A percentile compares a stretch with the other conserved stretches of the same genome.
Conservation (phyloP, 2,888 invertebrate species). For the Drosophila sordidula region DNA sequence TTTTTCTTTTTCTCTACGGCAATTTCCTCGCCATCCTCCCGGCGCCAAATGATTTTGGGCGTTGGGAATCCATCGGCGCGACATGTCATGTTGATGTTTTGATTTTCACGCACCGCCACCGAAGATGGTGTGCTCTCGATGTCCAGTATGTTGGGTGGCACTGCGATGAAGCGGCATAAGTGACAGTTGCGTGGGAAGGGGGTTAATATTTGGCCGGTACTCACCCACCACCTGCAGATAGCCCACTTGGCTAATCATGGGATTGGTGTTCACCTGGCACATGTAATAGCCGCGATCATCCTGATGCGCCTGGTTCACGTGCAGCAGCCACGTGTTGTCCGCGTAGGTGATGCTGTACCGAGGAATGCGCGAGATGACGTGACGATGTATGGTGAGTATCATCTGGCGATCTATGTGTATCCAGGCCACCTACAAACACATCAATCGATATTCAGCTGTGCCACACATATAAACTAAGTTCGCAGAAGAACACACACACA, state of each 20-base stretch:
- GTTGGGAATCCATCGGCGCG: conserved; percentile 95
- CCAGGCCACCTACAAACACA: conserved; percentile 92
- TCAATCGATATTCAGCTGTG: conserved; percentile 20
- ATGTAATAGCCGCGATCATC: conserved; percentile 93
- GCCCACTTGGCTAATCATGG: conserved; percentile 97
- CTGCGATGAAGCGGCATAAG: conserved; percentile 85
- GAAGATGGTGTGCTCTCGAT: conserved; percentile 95
- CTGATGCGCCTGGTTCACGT: conserved; percentile 95
- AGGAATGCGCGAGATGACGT: conserved; percentile 95
- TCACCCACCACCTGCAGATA: conserved; percentile 96
- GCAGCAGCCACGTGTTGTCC: conserved; percentile 95
- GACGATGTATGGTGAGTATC: conserved; percentile 96
- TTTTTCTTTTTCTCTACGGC: conserved; percentile 94
- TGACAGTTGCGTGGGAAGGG: background rate
- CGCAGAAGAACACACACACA: conserved; percentile 12
- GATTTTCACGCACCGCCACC: conserved; percentile 96
- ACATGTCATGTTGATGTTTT: conserved; percentile 96
- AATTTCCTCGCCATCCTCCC: conserved; percentile 95
- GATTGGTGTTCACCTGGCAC: conserved; percentile 92
- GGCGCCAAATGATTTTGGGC: conserved; percentile 96
- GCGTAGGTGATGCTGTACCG: conserved; percentile 96
- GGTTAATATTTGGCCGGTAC: conserved; percentile 74
- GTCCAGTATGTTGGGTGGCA: conserved; percentile 97
- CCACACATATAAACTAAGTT: conserved; percentile 4
- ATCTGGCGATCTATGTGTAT: conserved; percentile 97